Conservation (phyloP, 2,797 vertebrate species). For the Brachyalestes nurse region DNA sequence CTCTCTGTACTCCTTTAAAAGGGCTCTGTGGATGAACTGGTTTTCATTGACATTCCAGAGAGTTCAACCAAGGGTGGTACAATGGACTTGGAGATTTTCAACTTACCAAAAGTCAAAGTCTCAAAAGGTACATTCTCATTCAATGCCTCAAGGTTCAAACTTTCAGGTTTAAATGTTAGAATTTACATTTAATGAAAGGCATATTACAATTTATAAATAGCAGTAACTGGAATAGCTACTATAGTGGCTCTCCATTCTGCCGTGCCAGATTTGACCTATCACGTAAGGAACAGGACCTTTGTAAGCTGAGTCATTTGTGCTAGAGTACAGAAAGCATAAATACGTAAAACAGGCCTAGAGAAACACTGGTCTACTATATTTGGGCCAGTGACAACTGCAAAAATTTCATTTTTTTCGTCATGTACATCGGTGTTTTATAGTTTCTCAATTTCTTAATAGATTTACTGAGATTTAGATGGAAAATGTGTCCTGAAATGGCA, state of each 20-base stretch:
- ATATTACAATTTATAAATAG: too few species aligned
- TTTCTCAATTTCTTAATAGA: background rate
- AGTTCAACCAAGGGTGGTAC: conserved; percentile 85
- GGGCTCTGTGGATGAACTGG: conserved; percentile 87
- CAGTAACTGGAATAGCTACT: too few species aligned
- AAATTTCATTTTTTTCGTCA: background rate
- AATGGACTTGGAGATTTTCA: conserved; percentile 91
- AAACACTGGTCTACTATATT: background rate
- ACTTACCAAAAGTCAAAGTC: conserved; percentile 88
- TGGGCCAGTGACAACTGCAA: background rate
- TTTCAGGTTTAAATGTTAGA: background rate
- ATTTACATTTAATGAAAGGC: too few species aligned
- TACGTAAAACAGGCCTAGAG: too few species aligned
- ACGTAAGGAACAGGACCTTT: background rate
- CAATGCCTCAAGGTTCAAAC: background rate
- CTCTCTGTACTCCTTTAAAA: conserved; percentile 45
- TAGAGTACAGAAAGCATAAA: background rate
- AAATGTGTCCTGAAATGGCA: background rate
- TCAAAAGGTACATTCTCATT: conserved; percentile 83
- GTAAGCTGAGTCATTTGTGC: background rate
- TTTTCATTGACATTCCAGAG: conserved; percentile 89
- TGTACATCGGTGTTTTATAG: background rate
- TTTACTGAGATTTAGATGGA: background rate
- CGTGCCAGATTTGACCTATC: background rate
- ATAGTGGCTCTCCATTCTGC: background rate